Base-by-base conservation (phyloP, 2,113 vertebrate species). In the Sterrhoptilus dennistouni region DNA sequence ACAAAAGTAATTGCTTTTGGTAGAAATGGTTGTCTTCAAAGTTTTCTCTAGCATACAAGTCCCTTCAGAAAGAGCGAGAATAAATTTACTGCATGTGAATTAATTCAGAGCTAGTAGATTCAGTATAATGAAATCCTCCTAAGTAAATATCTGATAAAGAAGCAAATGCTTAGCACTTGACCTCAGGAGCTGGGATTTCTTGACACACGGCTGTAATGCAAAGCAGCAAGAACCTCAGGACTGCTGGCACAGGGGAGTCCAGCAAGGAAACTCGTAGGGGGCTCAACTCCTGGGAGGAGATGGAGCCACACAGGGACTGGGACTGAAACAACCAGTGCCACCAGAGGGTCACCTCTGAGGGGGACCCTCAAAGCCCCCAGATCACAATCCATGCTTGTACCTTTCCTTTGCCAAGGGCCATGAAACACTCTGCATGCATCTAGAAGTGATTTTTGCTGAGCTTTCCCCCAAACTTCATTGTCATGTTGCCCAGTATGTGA, bases 1-100 rank as follows among this genome's bases (percentile, higher is more conserved):
- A 22, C 93, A 93, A 97, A 78, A 92, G 97, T 98, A 98, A 98
- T 98, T 98, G 97, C 97, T 97, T 98, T 98, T 97, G 94, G 94
- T 97, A 97, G 96, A 98, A 98, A 97, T 90, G 96, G 94, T 92
- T 81, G 14, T 96, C 97, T 96, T 98, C 89, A 94, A 97, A 97
- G 94, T 98, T 98, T 97, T 96, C 96, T 97, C 96, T 92, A 92
- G 93, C 93, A 94, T 64, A 91, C 87, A 96, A 96, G 94, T 93
- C 91, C 95, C 92, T 97, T 96, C 81, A 96, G 87, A 90, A 92
- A 86, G 89, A 81, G 91, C 72, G 64, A 96, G 98, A 98, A 98
- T 97, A 98, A 97, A 98, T 97, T 97, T 96, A 85, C 93, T 14
- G 88, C 94, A 87, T 97, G 90, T 89, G 96, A 97, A 98, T 98